A percentile compares a stretch with the other conserved stretches of the same genome.
These are phyloP conservation scores for Uria aalge DNA, from an alignment of 2,113 vertebrate species.

Conservation along the genomic window DNA sequence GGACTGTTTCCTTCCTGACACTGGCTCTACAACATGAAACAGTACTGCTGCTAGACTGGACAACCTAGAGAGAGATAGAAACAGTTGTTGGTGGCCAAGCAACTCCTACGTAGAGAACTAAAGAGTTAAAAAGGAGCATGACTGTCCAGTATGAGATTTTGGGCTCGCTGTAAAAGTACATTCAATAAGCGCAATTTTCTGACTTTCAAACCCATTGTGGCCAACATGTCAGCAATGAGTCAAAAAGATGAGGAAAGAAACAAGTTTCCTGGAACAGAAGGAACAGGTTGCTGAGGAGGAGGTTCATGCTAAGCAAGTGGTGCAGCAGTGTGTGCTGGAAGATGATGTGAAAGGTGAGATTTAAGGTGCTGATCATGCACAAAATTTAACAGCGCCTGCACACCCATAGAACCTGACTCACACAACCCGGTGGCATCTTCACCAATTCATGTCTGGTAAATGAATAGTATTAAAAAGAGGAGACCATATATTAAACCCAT, in stretches of 20 bases:
- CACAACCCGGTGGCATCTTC: background rate
- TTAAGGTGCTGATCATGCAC: background rate
- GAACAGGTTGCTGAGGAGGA: background rate
- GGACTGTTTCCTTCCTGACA: background rate
- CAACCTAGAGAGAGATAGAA: background rate
- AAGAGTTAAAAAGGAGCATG: background rate
- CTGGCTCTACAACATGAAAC: background rate
- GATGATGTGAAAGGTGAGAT: background rate
- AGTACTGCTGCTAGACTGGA: background rate
- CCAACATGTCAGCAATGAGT: background rate
- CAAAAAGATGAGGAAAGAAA: background rate
- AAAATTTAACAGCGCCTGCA: background rate
- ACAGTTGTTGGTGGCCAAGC: background rate
- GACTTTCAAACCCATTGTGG: background rate
- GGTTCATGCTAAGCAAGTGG: background rate
- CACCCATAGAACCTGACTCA: background rate
- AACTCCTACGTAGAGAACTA: fast-evolving
- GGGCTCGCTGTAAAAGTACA: background rate
- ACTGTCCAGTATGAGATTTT: background rate
- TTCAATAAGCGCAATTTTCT: background rate
- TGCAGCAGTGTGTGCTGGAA: background rate
- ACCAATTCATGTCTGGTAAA: background rate
- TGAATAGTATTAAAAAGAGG: background rate
- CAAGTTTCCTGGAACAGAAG: background rate
- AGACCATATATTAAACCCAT: background rate